Base-by-base conservation (phyloP, 2,888 invertebrate genomes). In the Drosophila fungiperda region DNA sequence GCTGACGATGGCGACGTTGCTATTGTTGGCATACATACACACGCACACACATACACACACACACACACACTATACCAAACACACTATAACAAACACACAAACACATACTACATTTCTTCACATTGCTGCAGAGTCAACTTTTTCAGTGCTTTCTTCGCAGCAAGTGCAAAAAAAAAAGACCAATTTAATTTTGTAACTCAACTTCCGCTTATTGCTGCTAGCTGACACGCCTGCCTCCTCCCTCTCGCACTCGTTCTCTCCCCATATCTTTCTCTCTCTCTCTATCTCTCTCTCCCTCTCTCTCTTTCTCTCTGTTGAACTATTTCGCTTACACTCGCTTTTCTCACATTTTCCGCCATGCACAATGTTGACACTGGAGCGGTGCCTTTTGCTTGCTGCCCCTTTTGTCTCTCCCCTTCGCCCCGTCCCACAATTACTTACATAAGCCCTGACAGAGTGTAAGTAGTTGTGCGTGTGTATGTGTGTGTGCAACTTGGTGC, bases 181-280 rank as follows among this genome's bases (percentile, higher is more conserved):
- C 89, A 87, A 87, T 87, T 87, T 87, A 90, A 87, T 87, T 87
- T 87, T 87, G 87, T 87, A 89, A 87, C 87, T 89, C 78, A 89
- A 89, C 89, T 90, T 90, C 88, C 90, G 87, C 74, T 79, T 57
- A 65, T 71, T 87, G 81, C 75, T 76, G 79, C 64, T 57, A 57
- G 54, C 72, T 67, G 79, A 64, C 82, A 84, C 79, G 76, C 85
- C 78, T 78, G 58, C 23, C 42, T 11, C 17, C 32, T 26, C 26
- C 12, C 36, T 12, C 42, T 15, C 42, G 7, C 45, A 3, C 20
- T 45, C 3, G 1, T 12, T 20, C 45, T 45, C 7, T 45, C 45
- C 12, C 8, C 33, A 11, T 35, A 20, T 57, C 7, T 42, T 11
- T 42, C 32, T 32, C 15, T 12, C 26, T 1, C 15, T n/a, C 38